Evolutionary conservation across 1,140 invertebrate genomes (phyloP), one percentile per base, ranked within the genome.

Genomic region (Caenorhabditis remanei): DNA sequence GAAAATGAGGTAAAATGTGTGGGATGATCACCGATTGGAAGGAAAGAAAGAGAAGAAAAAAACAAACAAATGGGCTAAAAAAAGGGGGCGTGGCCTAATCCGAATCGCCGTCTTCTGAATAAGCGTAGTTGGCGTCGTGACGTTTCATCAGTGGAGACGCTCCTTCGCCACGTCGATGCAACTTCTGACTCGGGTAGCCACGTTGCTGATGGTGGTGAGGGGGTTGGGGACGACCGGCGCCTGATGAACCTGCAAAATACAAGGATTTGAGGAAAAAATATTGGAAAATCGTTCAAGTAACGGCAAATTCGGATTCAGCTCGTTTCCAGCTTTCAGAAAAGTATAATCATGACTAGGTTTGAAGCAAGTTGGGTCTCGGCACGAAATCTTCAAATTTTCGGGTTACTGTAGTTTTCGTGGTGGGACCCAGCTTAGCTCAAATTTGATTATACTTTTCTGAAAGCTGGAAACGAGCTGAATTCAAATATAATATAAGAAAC

Each of bases 61-160:
- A 53, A 11, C n/a, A n/a, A n/a, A n/a, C n/a, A n/a, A n/a, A n/a
- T n/a, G 56, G 67, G 65, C 13, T 14, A 19, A 50, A 43, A 58
- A 56, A 32, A 53, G 85, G 7, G 55, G 32, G 50, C 32, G 40
- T 11, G 48, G 21, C 16, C 24, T 84, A 88, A 46, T 88, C 87
- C 41, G 85, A 87, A 46, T 88, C 87, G 19, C 67, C 87, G 53
- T 84, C 87, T 24, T 88, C 87, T 32, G 87, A 89, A 55, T 88
- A 88, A 2, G 83, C 85, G 56, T 88, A 88, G 32, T 88, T 88
- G n/a, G 67, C 75, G 32, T 83, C 85, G 46, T 86, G 85, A 55
- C 85, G 53, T 41, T 85, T 63, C 87, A 88, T 88, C 50, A 88
- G 84, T 3, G 87, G 88, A 79, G 58, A 71, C 9, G 88, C 88